Evolutionary conservation across 2,113 vertebrate genomes (phyloP), one percentile per base, ranked within the genome.

Genomic region (Semnornis frantzii): DNA sequence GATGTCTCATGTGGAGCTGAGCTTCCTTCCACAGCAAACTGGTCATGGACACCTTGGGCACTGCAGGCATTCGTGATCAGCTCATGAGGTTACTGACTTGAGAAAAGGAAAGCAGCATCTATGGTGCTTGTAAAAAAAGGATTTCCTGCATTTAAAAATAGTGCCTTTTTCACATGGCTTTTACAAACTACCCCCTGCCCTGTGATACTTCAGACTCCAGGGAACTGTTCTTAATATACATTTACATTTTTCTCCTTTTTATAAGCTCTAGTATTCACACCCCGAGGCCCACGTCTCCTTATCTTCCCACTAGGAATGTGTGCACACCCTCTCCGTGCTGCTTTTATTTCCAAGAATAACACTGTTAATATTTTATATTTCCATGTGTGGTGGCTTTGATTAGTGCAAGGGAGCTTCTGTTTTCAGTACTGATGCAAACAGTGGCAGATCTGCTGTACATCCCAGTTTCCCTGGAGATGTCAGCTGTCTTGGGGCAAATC

Each of bases 311-410:
- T 73, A 87, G 55, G 34, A 82, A 66, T 70, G 69, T 54, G 76
- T 1, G 2, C 57, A 19, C 54, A 34, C 10, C 10, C 57, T 83
- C 87, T 58, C 85, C 74, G 21, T 62, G 73, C 80, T 69, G 72
- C 71, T 44, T 89, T 83, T 88, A 69, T 63, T 90, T 92, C 62
- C 57, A 85, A 34, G 55, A 90, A 66, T 70, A 90, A 85, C 68
- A 50, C 23, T 20, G 30, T 48, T 79, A 52, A 54, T 90, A 63
- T 59, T 94, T 81, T 48, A 48, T 69, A 69, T 68, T 54, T 66
- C 76, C 27, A 1, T 8, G 10, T 58, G 10, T 37, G 31, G 15
- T 59, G 46, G 57, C 25, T 85, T 80, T 90, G 69, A 89, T 58
- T 27, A 74, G 34, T 59, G 15, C n/a, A 63, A 48, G 20, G 13